Percentiles rank a stretch among this genome's conserved stretches.
Conservation (phyloP, 2,888 invertebrate genomes). For the Drosophila peninsularis region DNA sequence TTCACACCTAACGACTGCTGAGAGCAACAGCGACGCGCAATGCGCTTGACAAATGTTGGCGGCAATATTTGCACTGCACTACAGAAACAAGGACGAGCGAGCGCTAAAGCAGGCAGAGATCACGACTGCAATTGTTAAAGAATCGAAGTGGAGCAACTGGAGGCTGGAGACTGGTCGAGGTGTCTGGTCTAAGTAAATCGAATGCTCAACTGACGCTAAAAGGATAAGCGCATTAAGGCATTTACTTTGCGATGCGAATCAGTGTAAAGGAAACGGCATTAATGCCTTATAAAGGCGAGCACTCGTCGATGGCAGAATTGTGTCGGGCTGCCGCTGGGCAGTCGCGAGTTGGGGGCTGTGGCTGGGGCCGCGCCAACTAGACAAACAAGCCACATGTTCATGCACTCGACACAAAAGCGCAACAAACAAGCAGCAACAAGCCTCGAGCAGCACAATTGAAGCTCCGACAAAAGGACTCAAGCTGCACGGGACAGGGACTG, state of each 20-base stretch:
- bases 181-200: conserved; percentile 34
- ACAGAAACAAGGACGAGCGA: conserved; percentile 39
- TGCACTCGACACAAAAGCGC: conserved; percentile 69
- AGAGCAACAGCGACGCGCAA: conserved; percentile 23
- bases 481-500: conserved; percentile 8
- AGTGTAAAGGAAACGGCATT: conserved; percentile 22
- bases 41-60: conserved; percentile 59
- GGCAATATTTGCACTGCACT: conserved; percentile 71
- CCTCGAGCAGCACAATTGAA: conserved; percentile 50
- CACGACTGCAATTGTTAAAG: conserved; percentile 9
- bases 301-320: conserved; percentile 23
- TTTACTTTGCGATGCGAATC: conserved; percentile 72
- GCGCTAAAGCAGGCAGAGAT: conserved; percentile 2
- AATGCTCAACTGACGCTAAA: conserved; percentile 69
- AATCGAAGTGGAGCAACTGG: not conserved
- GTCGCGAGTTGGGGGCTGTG: conserved; percentile 11
- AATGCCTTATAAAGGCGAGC: conserved; percentile 48
- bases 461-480: conserved; percentile 55
- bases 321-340: conserved; percentile 43
- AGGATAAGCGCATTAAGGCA: conserved; percentile 78
- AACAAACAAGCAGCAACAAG: conserved; percentile 68
- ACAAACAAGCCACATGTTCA: conserved; percentile 68
- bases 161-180: not conserved
- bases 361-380: conserved; percentile 26
- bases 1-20: conserved; percentile 62